phyloP scores from a whole-genome alignment of 2,797 vertebrate species.

The Rhadinocentrus ornatus region DNA sequence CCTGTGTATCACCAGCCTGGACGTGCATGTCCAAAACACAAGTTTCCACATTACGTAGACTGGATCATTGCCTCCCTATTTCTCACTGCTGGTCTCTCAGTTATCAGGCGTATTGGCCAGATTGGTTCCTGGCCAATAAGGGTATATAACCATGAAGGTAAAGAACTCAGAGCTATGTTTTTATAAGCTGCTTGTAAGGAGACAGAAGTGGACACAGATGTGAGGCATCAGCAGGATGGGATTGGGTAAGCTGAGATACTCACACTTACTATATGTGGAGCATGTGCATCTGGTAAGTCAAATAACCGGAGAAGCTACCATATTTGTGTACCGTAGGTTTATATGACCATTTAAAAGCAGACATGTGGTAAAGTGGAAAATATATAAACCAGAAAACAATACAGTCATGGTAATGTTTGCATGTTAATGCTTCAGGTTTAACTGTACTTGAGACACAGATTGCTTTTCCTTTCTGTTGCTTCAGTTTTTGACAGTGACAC shows the following conservation, averaged over 20 bases:
- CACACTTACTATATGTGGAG: background rate
- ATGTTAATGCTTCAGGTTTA: background rate
- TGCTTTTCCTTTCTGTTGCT: background rate
- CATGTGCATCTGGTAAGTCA: background rate
- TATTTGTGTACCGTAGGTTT: background rate
- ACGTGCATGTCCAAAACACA: background rate
- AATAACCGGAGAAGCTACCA: background rate
- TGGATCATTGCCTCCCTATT: background rate
- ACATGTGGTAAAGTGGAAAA: background rate
- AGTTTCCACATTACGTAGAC: background rate
- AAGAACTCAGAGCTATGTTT: background rate
- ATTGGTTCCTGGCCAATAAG: background rate
- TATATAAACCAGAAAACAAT: background rate
- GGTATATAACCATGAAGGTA: background rate
- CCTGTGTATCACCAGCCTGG: background rate
- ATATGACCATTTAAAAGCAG: background rate
- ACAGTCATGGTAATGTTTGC: background rate
- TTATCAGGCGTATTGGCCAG: background rate
- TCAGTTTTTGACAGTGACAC: background rate
- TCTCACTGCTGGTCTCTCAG: background rate
- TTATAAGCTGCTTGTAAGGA: constrained; percentile 5
- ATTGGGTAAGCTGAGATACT: background rate
- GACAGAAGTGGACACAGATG: constrained; percentile 15
- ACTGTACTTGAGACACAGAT: background rate
- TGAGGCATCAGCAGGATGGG: constrained; percentile 1